phyloP scores from a whole-genome alignment of 2,888 invertebrate species.

The Polyommatus icarus region DNA sequence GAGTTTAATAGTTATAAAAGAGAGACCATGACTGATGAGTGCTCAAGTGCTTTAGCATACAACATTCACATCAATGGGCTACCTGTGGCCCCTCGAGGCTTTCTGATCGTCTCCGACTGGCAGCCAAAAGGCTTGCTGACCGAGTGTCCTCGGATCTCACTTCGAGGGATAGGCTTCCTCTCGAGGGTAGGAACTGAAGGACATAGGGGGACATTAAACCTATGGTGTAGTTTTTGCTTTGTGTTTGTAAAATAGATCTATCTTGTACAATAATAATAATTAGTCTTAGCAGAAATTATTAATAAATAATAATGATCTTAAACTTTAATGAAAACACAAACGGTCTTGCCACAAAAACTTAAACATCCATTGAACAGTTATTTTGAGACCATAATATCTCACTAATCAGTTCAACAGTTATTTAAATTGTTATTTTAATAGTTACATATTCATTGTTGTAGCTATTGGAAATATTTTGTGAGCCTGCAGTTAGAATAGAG shows the following conservation, averaged over 20 bases:
- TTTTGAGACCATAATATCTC: too few species aligned
- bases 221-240: neutral
- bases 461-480: neutral
- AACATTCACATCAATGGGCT: slow-evolving; percentile 50
- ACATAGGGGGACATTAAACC: slow-evolving; percentile 34
- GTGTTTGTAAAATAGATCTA: neutral
- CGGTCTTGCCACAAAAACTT: too few species aligned
- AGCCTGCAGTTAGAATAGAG: neutral
- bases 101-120: slow-evolving; percentile 78
- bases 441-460: too few species aligned
- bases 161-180: slow-evolving; percentile 82
- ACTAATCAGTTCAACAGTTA: too few species aligned
- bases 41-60: slow-evolving; percentile 35
- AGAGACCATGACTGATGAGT: neutral
- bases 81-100: slow-evolving; percentile 82
- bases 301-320: too few species aligned
- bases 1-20: neutral
- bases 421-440: too few species aligned
- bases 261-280: too few species aligned
- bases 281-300: too few species aligned
- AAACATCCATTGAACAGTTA: too few species aligned
- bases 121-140: slow-evolving; percentile 69
- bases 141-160: slow-evolving; percentile 77
- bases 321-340: too few species aligned
- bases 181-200: slow-evolving; percentile 78